Conservation (phyloP, 2,113 vertebrate genomes). For the Pseudorhombus dupliciocellatus region DNA sequence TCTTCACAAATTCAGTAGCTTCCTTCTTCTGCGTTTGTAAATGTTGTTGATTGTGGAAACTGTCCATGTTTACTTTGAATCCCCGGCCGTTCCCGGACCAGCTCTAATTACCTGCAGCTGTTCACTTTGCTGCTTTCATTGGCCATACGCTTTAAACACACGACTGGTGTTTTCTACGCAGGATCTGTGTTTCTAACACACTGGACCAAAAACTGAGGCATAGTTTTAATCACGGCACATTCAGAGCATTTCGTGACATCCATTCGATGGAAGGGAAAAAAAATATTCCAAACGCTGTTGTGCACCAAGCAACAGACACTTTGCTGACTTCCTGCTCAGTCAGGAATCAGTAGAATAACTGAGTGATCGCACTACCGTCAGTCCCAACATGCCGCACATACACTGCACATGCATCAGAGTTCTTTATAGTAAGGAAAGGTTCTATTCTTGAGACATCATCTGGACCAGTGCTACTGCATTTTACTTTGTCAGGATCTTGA, state of each 20-base stretch:
- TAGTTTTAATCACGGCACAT: slow-evolving; percentile 81
- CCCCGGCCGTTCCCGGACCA: slow-evolving; percentile 87
- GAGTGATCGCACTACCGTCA: slow-evolving; percentile 54
- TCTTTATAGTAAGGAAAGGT: slow-evolving; percentile 31
- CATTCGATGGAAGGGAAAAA: slow-evolving; percentile 25
- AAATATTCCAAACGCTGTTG: slow-evolving; percentile 33
- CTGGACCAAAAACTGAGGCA: slow-evolving; percentile 85
- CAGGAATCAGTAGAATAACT: slow-evolving; percentile 55
- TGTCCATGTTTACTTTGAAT: slow-evolving; percentile 98
- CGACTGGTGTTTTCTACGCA: slow-evolving; percentile 87
- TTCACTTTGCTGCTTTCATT: slow-evolving; percentile 87
- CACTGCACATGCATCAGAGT: slow-evolving; percentile 21
- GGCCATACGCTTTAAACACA: slow-evolving; percentile 88
- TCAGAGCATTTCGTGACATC: slow-evolving; percentile 80
- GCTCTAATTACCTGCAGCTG: slow-evolving; percentile 96
- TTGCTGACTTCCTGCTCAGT: slow-evolving; percentile 36
- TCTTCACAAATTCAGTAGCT: slow-evolving; percentile 99
- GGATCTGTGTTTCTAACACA: slow-evolving; percentile 89
- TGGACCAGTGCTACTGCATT: slow-evolving; percentile 36
- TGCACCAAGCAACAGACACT: slow-evolving; percentile 30
- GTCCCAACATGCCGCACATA: slow-evolving; percentile 33
- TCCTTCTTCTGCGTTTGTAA: slow-evolving; percentile 97
- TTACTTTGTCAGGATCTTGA: slow-evolving; percentile 52
- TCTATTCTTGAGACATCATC: slow-evolving; percentile 41
- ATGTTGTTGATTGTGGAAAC: slow-evolving; percentile 97